Evolutionary conservation across 2,888 invertebrate genomes (phyloP).

Genomic region (Dioctria linearis): DNA sequence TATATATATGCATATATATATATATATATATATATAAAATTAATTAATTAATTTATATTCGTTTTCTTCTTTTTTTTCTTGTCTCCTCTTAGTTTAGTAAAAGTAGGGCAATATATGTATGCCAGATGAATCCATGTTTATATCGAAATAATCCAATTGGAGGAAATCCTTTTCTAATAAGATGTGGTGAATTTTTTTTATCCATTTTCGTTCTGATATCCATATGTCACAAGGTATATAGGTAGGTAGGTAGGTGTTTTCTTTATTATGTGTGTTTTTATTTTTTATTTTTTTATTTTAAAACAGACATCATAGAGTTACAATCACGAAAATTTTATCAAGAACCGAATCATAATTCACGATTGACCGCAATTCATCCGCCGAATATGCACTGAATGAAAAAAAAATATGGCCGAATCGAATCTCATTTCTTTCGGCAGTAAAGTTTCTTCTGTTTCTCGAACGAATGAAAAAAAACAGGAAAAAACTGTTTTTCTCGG

Average conservation of each 20-base stretch:
- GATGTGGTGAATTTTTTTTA: background rate
- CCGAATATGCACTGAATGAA: background rate
- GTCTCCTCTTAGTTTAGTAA: background rate
- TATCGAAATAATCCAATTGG: conserved; percentile 36
- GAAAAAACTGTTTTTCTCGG: too few relatives aligned
- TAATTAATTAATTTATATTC: too few relatives aligned
- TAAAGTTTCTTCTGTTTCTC: background rate
- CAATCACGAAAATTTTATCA: background rate
- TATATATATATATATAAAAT: too few relatives aligned
- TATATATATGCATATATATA: too few relatives aligned
- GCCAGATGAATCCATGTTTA: conserved; percentile 32
- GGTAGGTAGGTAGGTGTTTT: too few relatives aligned
- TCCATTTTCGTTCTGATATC: conserved; percentile 20
- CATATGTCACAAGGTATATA: background rate
- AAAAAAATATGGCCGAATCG: conserved; percentile 39
- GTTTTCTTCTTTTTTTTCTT: too few relatives aligned
- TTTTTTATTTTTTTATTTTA: too few relatives aligned
- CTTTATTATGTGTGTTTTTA: too few relatives aligned
- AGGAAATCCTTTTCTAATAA: background rate
- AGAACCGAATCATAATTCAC: background rate
- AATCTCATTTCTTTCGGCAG: background rate
- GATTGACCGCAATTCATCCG: background rate
- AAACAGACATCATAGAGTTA: background rate
- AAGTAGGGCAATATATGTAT: conserved; percentile 31
- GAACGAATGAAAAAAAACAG: background rate